Evolutionary conservation across 92 coral and sea anemone genomes (phyloP), one percentile per base, ranked within the genome.

Genomic region (Micromussa lordhowensis): DNA sequence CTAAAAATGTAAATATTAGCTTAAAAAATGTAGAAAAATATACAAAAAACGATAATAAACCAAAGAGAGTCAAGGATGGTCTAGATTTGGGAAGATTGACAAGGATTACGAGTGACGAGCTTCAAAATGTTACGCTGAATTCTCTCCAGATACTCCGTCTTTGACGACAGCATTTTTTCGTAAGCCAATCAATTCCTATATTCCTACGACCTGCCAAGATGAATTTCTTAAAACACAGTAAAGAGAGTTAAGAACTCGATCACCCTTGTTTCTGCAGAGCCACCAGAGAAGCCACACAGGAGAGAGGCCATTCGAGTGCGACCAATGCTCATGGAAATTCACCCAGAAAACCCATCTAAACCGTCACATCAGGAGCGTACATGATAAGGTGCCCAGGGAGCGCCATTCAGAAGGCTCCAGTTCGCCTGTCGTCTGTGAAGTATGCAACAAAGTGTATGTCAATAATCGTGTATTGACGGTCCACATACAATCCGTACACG

Each of bases 271-370:
- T 28, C 77, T 19, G 13, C 83, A 95, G 98, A 89, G 93, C n/a
- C 98, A 95, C 75, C 80, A 81, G 69, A 91, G 98, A 63, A 82
- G 96, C 18, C 98, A 95, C 85, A 95, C 98, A 0, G 98, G 98
- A 0, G 96, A 95, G 59, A 91, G 95, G 21, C 98, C 98, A 5
- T 95, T 68, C 57, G 89, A 91, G 44, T 95, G 98, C 75, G 93
- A 95, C 11, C 72, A 94, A 24, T 95, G 98, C 58, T 86, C 81
- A 1, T 94, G 98, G 96, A 94, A 92, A 38, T 95, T 95, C 77
- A 92, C 96, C 44, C 98, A 95, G 69, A 95, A 95, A 58, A 89
- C 96, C 12, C 98, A 95, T 64, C 93, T 95, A 26, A 87, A 79
- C 51, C 91, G 98, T 8, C 98, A 95, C 90, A 85, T 94, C 72